Conservation (phyloP, 2,888 invertebrate genomes). For the Priocnemis perturbator region DNA sequence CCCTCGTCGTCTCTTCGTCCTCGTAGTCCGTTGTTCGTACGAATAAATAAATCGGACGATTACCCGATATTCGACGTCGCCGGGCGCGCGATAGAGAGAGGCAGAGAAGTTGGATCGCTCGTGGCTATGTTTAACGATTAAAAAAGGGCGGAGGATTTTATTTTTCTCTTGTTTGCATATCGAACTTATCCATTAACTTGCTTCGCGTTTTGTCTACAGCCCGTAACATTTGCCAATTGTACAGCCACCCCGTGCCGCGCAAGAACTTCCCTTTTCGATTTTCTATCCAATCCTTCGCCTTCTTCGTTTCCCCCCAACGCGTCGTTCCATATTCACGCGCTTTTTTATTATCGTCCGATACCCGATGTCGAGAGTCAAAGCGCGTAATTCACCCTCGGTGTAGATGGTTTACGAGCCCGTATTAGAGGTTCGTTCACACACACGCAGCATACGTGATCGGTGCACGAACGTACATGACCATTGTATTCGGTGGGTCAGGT, state of each 20-base stretch:
- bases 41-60: slow-evolving; percentile 53
- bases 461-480: slow-evolving; percentile 45
- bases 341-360: not conserved
- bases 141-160: slow-evolving; percentile 2
- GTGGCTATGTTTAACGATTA: slow-evolving; percentile 13
- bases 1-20: slow-evolving; percentile 19
- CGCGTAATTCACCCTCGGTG: slow-evolving; percentile 32
- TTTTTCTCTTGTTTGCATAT: slow-evolving; percentile 4
- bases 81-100: too few species aligned
- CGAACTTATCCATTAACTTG: not conserved
- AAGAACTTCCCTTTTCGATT: not conserved
- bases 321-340: not conserved
- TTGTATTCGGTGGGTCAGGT: slow-evolving; percentile 62
- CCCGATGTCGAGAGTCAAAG: slow-evolving; percentile 19
- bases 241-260: not conserved
- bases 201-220: not conserved
- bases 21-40: slow-evolving; percentile 20
- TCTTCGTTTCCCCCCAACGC: not conserved
- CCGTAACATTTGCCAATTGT: not conserved
- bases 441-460: slow-evolving; percentile 63
- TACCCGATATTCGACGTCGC: slow-evolving; percentile 38
- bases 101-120: slow-evolving; percentile 19
- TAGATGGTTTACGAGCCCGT: slow-evolving; percentile 61
- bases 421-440: slow-evolving; percentile 52
- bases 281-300: not conserved